Conservation (phyloP, 2,888 invertebrate genomes). For the Apamea monoglypha region DNA sequence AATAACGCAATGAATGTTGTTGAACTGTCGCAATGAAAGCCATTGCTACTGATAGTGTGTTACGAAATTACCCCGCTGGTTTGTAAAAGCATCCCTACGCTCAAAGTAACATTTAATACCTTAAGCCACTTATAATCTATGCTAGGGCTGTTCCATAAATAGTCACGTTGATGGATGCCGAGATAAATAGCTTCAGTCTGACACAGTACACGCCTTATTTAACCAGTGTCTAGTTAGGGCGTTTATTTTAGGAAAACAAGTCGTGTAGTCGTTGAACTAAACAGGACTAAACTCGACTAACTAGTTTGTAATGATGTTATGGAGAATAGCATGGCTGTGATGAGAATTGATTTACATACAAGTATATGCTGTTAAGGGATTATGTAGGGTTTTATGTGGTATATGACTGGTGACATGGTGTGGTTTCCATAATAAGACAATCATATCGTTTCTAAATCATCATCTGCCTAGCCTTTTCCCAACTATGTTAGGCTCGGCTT, state of each 20-base stretch:
- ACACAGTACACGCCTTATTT: constrained; percentile 58
- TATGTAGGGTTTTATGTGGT: background rate
- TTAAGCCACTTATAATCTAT: constrained; percentile 3
- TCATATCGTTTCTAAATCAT: background rate
- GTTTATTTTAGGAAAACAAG: constrained; percentile 63
- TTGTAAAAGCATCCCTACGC: background rate
- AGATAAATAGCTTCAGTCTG: constrained; percentile 61
- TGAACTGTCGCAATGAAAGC: too few relatives aligned
- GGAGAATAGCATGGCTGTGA: constrained; percentile 7
- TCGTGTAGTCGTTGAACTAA: constrained; percentile 25
- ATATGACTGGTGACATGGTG: background rate
- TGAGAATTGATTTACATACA: constrained; percentile 50
- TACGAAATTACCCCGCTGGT: background rate
- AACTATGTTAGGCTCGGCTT: background rate
- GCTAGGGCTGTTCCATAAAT: constrained; percentile 58
- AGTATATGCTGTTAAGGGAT: background rate
- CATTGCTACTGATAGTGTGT: background rate
- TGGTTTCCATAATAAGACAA: background rate
- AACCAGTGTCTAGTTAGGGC: constrained; percentile 61
- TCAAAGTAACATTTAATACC: background rate
- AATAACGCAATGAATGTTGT: too few relatives aligned
- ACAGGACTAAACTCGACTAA: constrained; percentile 22
- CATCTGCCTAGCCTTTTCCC: background rate
- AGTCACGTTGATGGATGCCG: constrained; percentile 58
- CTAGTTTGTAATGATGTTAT: constrained; percentile 41